Base-by-base conservation (phyloP, 2,797 vertebrate genomes). In the Spinus pinus region DNA sequence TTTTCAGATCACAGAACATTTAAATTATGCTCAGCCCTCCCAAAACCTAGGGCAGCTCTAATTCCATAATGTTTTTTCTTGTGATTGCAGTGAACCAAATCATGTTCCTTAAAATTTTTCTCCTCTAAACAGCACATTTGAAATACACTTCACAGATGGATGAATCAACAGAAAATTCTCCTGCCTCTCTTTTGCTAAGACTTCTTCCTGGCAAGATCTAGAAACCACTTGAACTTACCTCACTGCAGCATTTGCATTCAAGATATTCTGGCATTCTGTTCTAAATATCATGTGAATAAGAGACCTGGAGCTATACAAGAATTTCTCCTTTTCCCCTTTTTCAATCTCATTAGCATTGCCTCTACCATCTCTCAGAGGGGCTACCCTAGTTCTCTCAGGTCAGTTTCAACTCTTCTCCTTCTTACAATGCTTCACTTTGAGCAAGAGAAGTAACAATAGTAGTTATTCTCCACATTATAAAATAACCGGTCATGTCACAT, bases 311-410 rank as follows among this genome's bases (percentile, higher is more conserved):
- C 54, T 86, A 65, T 18, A 30, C 6, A 78, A 74, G 41, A 72
- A 74, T 31, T 65, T 56, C 8, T 62, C 10, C 14, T 37, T 51
- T 86, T 62, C 58, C 42, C 22, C 28, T 72, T 49, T 71, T 54
- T 24, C 16, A n/a, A 58, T 81, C 72, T 94, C 35, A 74, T 94
- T 78, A 94, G 35, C 66, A 54, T 57, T 75, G 47, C 46, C 33
- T 74, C 71, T 33, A 51, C n/a, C 42, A 49, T 61, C 20, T 85
- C 81, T 61, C 81, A 35, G 61, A 92, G 71, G 67, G 65, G 57
- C 69, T 94, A 92, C 74, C 79, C 79, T 54, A 77, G 53, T 83
- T 97, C 71, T 91, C 83, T 71, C n/a, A 71, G 71, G 83, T 67
- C 35, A 18, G 25, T 57, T 54, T 57, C 71, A 73, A 44, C 37